phyloP scores from a whole-genome alignment of 2,113 vertebrate genomes.

The Miniopterus natalensis region DNA sequence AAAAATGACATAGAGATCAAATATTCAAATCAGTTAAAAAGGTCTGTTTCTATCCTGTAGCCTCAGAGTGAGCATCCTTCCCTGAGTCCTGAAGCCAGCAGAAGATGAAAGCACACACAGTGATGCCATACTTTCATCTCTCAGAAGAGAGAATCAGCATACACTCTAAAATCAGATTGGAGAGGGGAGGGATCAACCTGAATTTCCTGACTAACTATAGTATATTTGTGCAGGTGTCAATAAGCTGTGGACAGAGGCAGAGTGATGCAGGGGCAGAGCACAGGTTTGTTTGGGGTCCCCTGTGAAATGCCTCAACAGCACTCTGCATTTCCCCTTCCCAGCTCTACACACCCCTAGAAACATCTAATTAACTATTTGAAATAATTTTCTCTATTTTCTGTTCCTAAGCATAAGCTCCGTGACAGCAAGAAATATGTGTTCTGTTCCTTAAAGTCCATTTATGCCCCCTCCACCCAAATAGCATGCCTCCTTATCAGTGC shows the following conservation, averaged over 20 bases:
- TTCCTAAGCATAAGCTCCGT: background rate
- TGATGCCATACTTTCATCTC: background rate
- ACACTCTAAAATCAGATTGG: slow-evolving; percentile 2
- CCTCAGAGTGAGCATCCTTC: background rate
- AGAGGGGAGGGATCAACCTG: background rate
- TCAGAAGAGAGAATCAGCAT: background rate
- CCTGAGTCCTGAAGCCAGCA: background rate
- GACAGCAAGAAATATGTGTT: background rate
- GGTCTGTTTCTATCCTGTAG: background rate
- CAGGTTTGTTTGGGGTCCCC: background rate
- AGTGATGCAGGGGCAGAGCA: background rate
- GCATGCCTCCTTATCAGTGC: background rate
- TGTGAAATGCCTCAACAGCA: background rate
- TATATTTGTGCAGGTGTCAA: background rate
- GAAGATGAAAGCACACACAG: background rate
- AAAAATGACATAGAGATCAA: background rate
- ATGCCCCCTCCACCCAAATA: background rate
- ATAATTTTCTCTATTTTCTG: background rate
- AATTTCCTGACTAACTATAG: background rate
- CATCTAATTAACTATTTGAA: background rate
- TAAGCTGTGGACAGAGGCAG: background rate
- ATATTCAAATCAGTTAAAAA: background rate
- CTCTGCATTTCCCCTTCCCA: background rate
- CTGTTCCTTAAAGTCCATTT: background rate
- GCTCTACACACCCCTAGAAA: background rate